phyloP scores from a whole-genome alignment of 2,113 vertebrate genomes.

The Ictalurus punctatus region DNA sequence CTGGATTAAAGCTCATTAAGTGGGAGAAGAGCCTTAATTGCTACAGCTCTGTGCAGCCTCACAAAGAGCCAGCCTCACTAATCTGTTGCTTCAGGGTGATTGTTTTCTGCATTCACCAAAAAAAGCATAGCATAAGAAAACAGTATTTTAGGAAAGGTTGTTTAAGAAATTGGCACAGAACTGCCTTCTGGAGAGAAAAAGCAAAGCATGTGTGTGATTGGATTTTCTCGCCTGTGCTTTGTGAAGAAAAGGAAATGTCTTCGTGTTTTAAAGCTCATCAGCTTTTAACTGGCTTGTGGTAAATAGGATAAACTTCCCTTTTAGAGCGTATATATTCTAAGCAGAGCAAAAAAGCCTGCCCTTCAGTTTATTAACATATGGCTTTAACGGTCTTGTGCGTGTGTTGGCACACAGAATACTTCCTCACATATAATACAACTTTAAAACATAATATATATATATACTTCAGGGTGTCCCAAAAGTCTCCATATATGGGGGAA shows the following conservation, averaged over 20 bases:
- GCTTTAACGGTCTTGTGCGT: not conserved
- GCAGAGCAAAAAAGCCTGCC: not conserved
- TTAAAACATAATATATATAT: not conserved
- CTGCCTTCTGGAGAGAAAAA: constrained; percentile 35
- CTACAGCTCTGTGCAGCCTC: constrained; percentile 66
- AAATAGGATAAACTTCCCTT: constrained; percentile 24
- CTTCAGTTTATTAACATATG: not conserved
- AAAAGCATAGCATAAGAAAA: constrained; percentile 46
- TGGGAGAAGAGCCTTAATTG: constrained; percentile 72
- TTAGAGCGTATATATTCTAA: not conserved
- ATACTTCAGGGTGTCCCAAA: not conserved
- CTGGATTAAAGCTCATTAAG: constrained; percentile 76
- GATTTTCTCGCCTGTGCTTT: constrained; percentile 34
- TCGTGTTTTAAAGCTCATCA: constrained; percentile 33
- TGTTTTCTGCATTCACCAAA: constrained; percentile 62
- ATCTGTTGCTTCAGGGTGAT: constrained; percentile 74
- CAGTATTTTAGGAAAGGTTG: constrained; percentile 47
- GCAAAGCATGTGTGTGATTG: constrained; percentile 29
- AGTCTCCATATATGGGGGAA: no score
- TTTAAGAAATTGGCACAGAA: constrained; percentile 50
- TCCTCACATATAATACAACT: not conserved
- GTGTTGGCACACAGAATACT: not conserved
- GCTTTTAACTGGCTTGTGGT: constrained; percentile 22
- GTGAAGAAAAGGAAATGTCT: constrained; percentile 16
- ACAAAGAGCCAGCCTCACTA: constrained; percentile 70